Evolutionary conservation across 2,888 invertebrate genomes (phyloP).

Genomic region (Argyra leucocephala): DNA sequence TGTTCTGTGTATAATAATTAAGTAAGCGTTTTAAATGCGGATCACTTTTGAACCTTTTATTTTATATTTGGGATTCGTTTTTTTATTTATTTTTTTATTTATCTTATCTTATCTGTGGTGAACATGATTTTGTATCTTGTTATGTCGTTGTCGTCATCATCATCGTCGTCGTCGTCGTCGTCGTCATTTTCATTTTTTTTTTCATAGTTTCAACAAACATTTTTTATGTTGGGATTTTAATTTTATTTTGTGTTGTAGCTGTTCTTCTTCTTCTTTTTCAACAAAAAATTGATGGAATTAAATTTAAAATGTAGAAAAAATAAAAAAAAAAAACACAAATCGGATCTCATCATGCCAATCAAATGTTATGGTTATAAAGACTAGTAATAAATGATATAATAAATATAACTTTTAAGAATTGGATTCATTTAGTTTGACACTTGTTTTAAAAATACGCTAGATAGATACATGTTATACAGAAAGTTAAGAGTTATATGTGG

Average conservation of each 20-base stretch:
- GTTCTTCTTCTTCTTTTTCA: background rate
- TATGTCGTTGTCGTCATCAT: conserved; percentile 4
- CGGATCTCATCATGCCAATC: conserved; percentile 6
- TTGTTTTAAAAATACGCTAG: too few relatives aligned
- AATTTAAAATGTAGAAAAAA: background rate
- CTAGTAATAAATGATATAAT: background rate
- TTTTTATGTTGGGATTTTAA: background rate
- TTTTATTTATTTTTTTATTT: too few relatives aligned
- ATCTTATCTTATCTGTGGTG: conserved; percentile 17
- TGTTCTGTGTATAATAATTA: conserved; percentile 21
- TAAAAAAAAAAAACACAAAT: background rate
- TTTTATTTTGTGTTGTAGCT: background rate
- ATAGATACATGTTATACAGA: too few relatives aligned
- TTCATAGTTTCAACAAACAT: background rate
- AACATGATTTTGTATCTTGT: conserved; percentile 10
- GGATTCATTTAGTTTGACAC: too few relatives aligned
- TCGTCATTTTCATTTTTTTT: background rate
- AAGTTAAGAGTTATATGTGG: too few relatives aligned
- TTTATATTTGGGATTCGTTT: conserved; percentile 16
- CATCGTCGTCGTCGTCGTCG: too few relatives aligned
- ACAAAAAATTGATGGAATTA: background rate
- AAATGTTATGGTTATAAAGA: background rate
- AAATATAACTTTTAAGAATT: too few relatives aligned
- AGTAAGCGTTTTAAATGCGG: conserved; percentile 21
- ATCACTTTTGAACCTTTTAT: background rate